Percentiles rank a stretch among this genome's conserved stretches.
These are phyloP conservation scores for Thomomys bottae DNA, from an alignment of 2,113 vertebrate species.

Conservation along the genomic window DNA sequence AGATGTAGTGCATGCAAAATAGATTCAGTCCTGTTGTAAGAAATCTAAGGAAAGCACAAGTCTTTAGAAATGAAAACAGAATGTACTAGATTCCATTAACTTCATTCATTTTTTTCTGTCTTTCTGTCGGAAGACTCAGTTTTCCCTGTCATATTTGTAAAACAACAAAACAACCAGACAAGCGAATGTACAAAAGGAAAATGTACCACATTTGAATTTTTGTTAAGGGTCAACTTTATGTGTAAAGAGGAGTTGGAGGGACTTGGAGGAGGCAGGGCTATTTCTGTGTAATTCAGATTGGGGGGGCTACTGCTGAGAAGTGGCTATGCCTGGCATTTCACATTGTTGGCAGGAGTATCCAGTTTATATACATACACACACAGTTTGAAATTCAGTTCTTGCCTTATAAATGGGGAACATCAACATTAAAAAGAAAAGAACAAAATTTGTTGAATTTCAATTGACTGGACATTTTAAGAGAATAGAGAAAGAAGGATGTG, in stretches of 20 bases:
- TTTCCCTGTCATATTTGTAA: not conserved
- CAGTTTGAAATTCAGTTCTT: slow-evolving; percentile 40
- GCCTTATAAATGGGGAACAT: slow-evolving; percentile 30
- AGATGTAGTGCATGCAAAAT: not conserved
- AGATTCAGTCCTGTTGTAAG: slow-evolving; percentile 3
- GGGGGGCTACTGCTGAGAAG: slow-evolving; percentile 6
- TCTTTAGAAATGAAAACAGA: slow-evolving; percentile 45
- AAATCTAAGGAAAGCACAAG: not conserved
- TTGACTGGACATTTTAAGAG: not conserved
- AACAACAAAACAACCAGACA: not conserved
- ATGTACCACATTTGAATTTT: slow-evolving; percentile 20
- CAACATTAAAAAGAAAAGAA: not conserved
- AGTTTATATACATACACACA: slow-evolving; percentile 4
- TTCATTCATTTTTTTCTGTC: slow-evolving; percentile 8
- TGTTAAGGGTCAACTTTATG: slow-evolving; percentile 35
- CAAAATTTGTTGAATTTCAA: slow-evolving; percentile 6
- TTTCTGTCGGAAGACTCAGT: slow-evolving; percentile 14
- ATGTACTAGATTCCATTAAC: not conserved
- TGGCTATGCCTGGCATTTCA: not conserved
- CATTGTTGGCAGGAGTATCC: not conserved
- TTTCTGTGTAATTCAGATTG: slow-evolving; percentile 7
- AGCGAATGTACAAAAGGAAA: not conserved
- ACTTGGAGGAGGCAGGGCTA: not conserved
- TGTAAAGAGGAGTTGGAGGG: not conserved
- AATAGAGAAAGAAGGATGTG: not conserved